Evolutionary conservation across 2,113 vertebrate genomes (phyloP), one percentile per base, ranked within the genome.

Genomic region (Ophiodon elongatus): DNA sequence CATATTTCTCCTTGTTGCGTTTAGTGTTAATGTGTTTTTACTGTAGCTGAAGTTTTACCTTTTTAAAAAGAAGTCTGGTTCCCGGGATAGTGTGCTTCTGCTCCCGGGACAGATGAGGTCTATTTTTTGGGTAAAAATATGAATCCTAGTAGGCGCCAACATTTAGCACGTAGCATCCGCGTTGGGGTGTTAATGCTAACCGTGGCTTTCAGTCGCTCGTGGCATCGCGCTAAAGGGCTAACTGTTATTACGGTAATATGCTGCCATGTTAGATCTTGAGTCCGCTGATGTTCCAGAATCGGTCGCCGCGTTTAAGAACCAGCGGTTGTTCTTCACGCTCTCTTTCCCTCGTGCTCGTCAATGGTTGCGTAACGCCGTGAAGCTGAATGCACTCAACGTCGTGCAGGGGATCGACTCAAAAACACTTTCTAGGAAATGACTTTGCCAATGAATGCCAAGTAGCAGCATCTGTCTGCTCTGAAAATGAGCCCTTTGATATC

Each of bases 381-480:
- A 73, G 4, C 14, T 31, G 33, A 17, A 37, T 62, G 37, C 21
- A 8, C 2, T 37, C 14, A 1, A 50, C 29, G 29, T 29, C 35
- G 47, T 37, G 37, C 15, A 33, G 37, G 1, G 8, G 45, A 19
- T 5, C 17, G 25, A 23, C n/a, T 27, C 37, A 50, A 54, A 31
- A 75, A 11, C 31, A 52, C 13, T 17, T 4, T 0, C 15, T 39
- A 43, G n/a, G n/a, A n/a, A n/a, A n/a, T n/a, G n/a, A n/a, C n/a
- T n/a, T 64, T 70, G 11, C n/a, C 57, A n/a, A 23, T 39, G 31
- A 57, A 65, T 19, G 23, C 9, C 45, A 70, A 59, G 65, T 64
- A 57, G 76, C 57, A 47, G 65, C 76, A 37, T 75, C 56, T 47
- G 76, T 35, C 76, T n/a, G 62, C 54, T 60, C 0, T n/a, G 15